These are phyloP conservation scores for Paramormyrops hopkinsi DNA, from an alignment of 2,797 vertebrate genomes.

Conservation along the genomic window DNA sequence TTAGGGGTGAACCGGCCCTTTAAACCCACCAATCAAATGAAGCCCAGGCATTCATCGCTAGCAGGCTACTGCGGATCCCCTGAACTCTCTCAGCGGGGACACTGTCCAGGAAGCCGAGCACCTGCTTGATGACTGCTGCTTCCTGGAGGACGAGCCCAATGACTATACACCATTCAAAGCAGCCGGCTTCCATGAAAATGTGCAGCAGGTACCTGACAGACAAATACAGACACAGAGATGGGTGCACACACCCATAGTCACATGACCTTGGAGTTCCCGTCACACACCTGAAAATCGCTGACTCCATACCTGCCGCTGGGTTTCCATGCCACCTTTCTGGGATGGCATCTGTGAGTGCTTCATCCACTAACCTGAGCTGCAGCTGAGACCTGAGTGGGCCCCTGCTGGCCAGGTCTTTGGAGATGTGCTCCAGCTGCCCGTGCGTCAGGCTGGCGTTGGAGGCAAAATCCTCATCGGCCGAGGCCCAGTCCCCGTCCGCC, in stretches of 20 bases:
- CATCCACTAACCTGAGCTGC: constrained; percentile 78
- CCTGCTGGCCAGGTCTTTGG: constrained; percentile 90
- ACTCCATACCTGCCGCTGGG: background rate
- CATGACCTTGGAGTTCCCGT: background rate
- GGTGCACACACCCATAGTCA: background rate
- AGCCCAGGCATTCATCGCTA: constrained; percentile 82
- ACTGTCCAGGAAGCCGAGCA: constrained; percentile 75
- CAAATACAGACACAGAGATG: background rate
- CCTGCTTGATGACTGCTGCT: constrained; percentile 77
- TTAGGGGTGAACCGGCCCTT: background rate
- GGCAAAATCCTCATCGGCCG: constrained; percentile 92
- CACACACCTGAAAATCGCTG: background rate
- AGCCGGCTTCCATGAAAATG: constrained; percentile 94
- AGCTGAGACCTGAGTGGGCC: constrained; percentile 93
- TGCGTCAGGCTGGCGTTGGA: constrained; percentile 77
- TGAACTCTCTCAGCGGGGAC: constrained; percentile 77
- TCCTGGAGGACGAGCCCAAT: constrained; percentile 90
- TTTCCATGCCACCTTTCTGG: background rate
- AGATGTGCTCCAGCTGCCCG: constrained; percentile 90
- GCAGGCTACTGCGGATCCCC: constrained; percentile 73
- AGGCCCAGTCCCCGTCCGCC: constrained; percentile 93
- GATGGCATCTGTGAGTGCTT: background rate
- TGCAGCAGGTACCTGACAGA: constrained; percentile 83
- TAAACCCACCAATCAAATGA: constrained; percentile 79
- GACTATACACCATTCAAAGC: constrained; percentile 91